These are phyloP conservation scores for Drosophila neotestacea DNA, from an alignment of 2,888 invertebrate species.

Conservation along the genomic window DNA sequence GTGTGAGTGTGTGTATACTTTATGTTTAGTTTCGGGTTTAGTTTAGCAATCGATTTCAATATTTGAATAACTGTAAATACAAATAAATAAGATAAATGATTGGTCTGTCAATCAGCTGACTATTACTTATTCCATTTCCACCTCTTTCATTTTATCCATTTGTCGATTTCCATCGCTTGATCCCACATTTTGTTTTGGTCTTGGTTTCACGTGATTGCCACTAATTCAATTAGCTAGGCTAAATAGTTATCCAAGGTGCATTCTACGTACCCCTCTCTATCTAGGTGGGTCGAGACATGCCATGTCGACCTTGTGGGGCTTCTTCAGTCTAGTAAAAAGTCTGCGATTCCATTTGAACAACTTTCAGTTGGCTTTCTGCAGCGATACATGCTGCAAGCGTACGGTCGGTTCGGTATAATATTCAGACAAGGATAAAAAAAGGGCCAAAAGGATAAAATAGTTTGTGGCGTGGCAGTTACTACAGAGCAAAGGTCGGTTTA, in stretches of 20 bases:
- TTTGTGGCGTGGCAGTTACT: conserved; percentile 13
- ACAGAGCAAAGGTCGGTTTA: conserved; percentile 47
- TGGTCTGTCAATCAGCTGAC: conserved; percentile 73
- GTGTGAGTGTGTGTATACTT: conserved; percentile 45
- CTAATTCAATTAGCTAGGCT: conserved; percentile 72
- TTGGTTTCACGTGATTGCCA: conserved; percentile 65
- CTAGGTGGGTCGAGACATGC: conserved; percentile 28
- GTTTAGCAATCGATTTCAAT: conserved; percentile 62
- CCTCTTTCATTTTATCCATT: neutral
- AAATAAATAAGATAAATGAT: conserved; percentile 71
- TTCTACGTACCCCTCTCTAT: conserved; percentile 19
- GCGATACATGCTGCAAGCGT: conserved; percentile 76
- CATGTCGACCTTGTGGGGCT: conserved; percentile 57
- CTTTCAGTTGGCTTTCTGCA: conserved; percentile 80
- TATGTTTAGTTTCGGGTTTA: conserved; percentile 28
- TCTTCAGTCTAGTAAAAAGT: conserved; percentile 63
- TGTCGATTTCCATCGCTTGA: conserved; percentile 8
- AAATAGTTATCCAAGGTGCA: conserved; percentile 71
- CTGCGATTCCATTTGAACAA: conserved; percentile 59
- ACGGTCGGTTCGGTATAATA: conserved; percentile 59
- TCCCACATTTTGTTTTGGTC: conserved; percentile 8
- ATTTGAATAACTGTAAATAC: conserved; percentile 68
- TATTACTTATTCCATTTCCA: conserved; percentile 58
- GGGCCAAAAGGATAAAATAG: conserved; percentile 44
- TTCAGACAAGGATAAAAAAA: conserved; percentile 14